Percentiles rank a stretch among this genome's conserved stretches.
These are phyloP conservation scores for Hippocampus guttulatus DNA, from an alignment of 2,113 vertebrate species.

Conservation along the genomic window DNA sequence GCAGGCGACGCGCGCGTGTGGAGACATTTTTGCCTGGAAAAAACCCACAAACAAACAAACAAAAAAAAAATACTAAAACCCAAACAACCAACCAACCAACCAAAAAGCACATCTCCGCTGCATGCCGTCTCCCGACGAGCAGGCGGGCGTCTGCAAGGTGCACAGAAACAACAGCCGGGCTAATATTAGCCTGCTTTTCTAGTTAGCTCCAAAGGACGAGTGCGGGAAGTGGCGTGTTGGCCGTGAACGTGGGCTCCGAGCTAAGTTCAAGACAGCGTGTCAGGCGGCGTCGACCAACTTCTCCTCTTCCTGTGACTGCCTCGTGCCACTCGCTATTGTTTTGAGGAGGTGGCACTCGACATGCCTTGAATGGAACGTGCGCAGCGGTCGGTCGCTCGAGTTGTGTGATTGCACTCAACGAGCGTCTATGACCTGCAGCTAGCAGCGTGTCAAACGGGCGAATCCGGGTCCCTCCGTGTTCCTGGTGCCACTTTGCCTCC, in stretches of 20 bases:
- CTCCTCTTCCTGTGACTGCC: conserved; percentile 34
- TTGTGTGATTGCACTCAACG: neutral
- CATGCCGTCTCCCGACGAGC: conserved; percentile 52
- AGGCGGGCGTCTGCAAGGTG: conserved; percentile 59
- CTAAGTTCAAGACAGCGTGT: conserved; percentile 70
- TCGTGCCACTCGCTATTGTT: conserved; percentile 10
- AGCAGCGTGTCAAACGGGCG: conserved; percentile 8
- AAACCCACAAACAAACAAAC: neutral
- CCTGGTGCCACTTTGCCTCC: conserved; percentile 17
- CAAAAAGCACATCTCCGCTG: conserved; percentile 16
- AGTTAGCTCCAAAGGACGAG: conserved; percentile 57
- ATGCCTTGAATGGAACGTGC: too few relatives aligned
- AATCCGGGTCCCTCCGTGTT: conserved; percentile 15
- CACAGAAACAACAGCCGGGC: conserved; percentile 66
- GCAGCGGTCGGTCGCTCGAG: neutral
- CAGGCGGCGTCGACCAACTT: conserved; percentile 68
- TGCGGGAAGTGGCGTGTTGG: conserved; percentile 29
- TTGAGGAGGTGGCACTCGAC: neutral
- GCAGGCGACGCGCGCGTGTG: conserved; percentile 43
- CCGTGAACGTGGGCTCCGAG: conserved; percentile 9
- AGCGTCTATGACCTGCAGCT: conserved; percentile 27
- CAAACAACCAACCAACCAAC: neutral
- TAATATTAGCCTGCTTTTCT: conserved; percentile 66
- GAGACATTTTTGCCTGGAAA: conserved; percentile 33
- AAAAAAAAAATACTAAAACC: neutral